Percentiles rank a stretch among this genome's conserved stretches.
These are phyloP conservation scores for Manis crassicaudata DNA, from an alignment of 2,797 vertebrate species.

Conservation along the genomic window DNA sequence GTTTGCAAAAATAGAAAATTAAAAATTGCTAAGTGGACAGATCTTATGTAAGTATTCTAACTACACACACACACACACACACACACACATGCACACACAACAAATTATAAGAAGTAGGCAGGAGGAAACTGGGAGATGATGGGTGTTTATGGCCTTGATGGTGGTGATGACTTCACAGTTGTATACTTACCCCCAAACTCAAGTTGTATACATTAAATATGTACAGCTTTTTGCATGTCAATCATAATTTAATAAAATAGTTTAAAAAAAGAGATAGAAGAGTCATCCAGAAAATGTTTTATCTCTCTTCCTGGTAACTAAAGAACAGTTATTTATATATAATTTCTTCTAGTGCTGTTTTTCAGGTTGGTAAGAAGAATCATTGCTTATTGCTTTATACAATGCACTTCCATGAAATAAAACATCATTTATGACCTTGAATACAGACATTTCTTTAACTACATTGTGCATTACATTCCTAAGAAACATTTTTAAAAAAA, in stretches of 20 bases:
- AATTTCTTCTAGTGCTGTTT: neutral
- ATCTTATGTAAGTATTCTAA: neutral
- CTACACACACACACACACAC: neutral
- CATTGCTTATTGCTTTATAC: slow-evolving; percentile 1
- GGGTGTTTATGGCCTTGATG: neutral
- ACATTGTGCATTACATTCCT: neutral
- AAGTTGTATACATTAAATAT: neutral
- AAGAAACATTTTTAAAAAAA: neutral
- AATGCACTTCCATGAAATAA: slow-evolving; percentile 23
- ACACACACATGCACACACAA: neutral
- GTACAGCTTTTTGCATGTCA: neutral
- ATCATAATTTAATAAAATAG: neutral
- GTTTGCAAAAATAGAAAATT: slow-evolving; percentile 5
- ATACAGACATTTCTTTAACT: neutral
- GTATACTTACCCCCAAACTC: neutral
- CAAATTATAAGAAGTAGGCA: neutral
- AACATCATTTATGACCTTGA: slow-evolving; percentile 42
- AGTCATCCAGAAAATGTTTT: neutral
- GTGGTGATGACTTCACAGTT: neutral
- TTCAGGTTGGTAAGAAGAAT: neutral
- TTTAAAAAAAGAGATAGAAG: neutral
- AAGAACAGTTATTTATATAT: slow-evolving; percentile 9
- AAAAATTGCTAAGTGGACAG: neutral
- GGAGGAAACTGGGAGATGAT: neutral
- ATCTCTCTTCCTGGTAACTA: neutral